Evolutionary conservation across 2,113 vertebrate genomes (phyloP).

Genomic region (Gobius niger): DNA sequence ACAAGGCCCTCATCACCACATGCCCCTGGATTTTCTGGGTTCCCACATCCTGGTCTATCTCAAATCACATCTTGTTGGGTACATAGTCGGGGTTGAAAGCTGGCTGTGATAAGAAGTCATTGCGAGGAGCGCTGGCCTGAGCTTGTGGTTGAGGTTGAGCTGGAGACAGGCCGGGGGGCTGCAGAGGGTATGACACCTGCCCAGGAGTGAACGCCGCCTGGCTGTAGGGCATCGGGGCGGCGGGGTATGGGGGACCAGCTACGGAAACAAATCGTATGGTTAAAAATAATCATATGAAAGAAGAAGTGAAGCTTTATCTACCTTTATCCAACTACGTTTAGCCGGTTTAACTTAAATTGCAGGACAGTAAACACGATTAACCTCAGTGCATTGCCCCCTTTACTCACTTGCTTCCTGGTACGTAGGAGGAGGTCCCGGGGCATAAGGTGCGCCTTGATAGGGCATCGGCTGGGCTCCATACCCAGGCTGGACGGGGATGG

Average conservation of each 20-base stretch:
- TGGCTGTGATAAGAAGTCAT: constrained; percentile 55
- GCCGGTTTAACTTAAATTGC: neutral
- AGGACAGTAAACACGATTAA: neutral
- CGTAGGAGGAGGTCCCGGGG: constrained; percentile 82
- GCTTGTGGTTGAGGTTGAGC: neutral
- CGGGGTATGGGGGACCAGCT: constrained; percentile 58
- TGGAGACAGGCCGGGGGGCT: constrained; percentile 47
- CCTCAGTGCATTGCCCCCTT: neutral
- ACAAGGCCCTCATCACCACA: constrained; percentile 6
- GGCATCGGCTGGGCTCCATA: constrained; percentile 55
- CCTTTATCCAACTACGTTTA: neutral
- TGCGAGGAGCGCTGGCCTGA: constrained; percentile 8
- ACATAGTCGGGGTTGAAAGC: constrained; percentile 90
- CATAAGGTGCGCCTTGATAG: constrained; percentile 72
- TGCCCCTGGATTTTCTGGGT: constrained; percentile 15
- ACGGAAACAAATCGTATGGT: neutral
- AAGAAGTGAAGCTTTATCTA: too few species aligned
- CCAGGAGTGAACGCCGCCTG: constrained; percentile 64
- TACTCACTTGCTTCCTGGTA: constrained; percentile 84
- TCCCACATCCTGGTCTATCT: constrained; percentile 59
- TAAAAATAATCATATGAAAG: neutral
- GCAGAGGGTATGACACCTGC: constrained; percentile 65
- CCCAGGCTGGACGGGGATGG: constrained; percentile 79
- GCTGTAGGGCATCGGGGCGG: constrained; percentile 66
- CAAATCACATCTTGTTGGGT: constrained; percentile 72